Evolutionary conservation across 2,888 invertebrate species (phyloP).

Genomic region (Dicyrtoma fusca): DNA sequence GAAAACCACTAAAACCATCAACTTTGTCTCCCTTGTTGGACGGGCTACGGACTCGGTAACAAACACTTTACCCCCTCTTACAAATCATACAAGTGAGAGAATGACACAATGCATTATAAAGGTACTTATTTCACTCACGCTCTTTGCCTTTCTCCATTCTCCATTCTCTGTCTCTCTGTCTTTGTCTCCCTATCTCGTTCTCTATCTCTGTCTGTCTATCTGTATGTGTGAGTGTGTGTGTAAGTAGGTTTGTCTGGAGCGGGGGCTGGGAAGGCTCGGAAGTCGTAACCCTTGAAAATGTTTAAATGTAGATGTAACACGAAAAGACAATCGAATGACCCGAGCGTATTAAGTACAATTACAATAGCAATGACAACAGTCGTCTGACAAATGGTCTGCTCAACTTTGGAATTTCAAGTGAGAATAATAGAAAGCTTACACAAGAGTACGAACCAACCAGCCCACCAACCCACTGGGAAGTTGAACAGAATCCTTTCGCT

Average conservation of each 20-base stretch:
- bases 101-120: background rate
- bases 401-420: background rate
- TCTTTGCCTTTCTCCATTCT: background rate
- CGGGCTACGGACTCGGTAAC: too few relatives aligned
- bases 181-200: background rate
- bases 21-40: too few relatives aligned
- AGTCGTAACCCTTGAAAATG: background rate
- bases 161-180: background rate
- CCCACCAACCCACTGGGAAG: too few relatives aligned
- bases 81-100: too few relatives aligned
- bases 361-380: constrained; percentile 6
- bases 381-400: constrained; percentile 7
- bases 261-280: too few relatives aligned
- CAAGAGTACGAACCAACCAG: too few relatives aligned
- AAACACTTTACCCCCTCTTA: too few relatives aligned
- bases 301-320: background rate
- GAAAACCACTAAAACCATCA: too few relatives aligned
- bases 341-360: constrained; percentile 19
- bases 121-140: background rate
- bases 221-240: background rate
- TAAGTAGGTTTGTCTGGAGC: background rate
- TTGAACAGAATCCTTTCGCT: too few relatives aligned
- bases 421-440: background rate
- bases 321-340: constrained; percentile 14
- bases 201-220: too few relatives aligned